Conservation (phyloP, 1,140 invertebrate genomes). For the Spodoptera litura region DNA sequence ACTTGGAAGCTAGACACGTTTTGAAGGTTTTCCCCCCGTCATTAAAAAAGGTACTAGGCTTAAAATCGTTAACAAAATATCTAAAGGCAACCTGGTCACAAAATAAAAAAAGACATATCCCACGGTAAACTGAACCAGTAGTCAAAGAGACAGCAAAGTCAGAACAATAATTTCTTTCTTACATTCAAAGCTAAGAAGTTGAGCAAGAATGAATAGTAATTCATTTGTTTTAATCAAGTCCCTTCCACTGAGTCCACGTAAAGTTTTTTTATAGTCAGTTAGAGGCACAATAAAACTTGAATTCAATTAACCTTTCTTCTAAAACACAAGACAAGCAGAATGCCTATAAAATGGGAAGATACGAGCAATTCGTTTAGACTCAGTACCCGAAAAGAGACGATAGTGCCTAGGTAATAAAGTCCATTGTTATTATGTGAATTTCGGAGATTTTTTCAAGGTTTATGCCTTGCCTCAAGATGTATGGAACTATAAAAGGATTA, state of each 20-base stretch:
- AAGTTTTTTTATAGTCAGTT: conserved; percentile 40
- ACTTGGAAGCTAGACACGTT: too few species aligned
- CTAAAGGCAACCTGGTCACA: not conserved
- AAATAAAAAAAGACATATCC: not conserved
- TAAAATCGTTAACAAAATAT: not conserved
- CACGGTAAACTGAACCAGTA: conserved; percentile 3
- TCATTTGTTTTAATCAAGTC: conserved; percentile 41
- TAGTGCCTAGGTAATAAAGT: conserved; percentile 41
- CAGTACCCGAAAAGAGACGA: conserved; percentile 25
- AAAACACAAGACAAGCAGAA: conserved; percentile 42
- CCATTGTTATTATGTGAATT: conserved; percentile 42
- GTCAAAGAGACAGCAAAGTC: not conserved
- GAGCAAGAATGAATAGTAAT: conserved; percentile 33
- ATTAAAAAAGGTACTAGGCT: too few species aligned
- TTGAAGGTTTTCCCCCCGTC: too few species aligned
- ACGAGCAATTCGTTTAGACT: conserved; percentile 45
- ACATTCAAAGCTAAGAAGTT: conserved; percentile 32
- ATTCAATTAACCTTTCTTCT: conserved; percentile 48
- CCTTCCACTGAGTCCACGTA: conserved; percentile 34
- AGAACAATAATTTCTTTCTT: conserved; percentile 32
- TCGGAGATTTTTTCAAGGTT: conserved; percentile 43
- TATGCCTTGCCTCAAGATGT: conserved; percentile 19
- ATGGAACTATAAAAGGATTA: conserved; percentile 43
- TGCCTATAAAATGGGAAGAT: conserved; percentile 45
- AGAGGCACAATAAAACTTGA: conserved; percentile 48